Conservation (phyloP, 1,140 invertebrate species). For the Drosophila melanogaster region DNA sequence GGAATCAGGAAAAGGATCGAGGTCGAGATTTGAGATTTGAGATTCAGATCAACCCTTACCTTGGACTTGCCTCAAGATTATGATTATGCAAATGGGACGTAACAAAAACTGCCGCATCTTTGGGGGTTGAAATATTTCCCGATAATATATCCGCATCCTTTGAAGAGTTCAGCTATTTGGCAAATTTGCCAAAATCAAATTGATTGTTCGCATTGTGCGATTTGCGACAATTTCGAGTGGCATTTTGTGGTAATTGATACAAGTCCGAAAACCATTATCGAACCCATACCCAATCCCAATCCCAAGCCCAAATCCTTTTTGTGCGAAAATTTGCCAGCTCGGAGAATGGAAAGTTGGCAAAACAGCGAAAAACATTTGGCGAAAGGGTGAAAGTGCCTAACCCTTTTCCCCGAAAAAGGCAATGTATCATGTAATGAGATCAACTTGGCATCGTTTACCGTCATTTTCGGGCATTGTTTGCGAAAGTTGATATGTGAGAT, state of each 20-base stretch:
- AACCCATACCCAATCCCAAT: background rate
- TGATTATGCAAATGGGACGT: constrained; percentile 49
- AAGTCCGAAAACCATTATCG: constrained; percentile 5
- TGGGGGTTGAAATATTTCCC: constrained; percentile 25
- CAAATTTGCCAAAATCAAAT: constrained; percentile 62
- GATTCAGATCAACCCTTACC: constrained; percentile 44
- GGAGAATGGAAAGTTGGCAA: constrained; percentile 40
- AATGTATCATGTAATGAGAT: constrained; percentile 42
- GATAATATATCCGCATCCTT: background rate
- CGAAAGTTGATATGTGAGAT: constrained; percentile 12
- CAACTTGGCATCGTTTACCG: constrained; percentile 42
- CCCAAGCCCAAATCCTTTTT: constrained; percentile 8
- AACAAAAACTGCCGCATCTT: constrained; percentile 6
- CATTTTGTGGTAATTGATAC: constrained; percentile 62
- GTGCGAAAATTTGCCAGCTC: constrained; percentile 29
- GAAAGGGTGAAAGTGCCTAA: constrained; percentile 40
- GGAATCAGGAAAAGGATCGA: constrained; percentile 8
- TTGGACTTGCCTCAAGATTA: constrained; percentile 33
- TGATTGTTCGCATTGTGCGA: constrained; percentile 51
- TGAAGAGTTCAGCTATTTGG: constrained; percentile 24
- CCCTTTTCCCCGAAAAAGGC: constrained; percentile 4
- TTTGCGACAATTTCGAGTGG: constrained; percentile 55
- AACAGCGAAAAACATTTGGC: constrained; percentile 18
- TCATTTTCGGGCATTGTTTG: constrained; percentile 16
- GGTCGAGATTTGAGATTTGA: constrained; percentile 33